Evolutionary conservation across 1,140 invertebrate genomes (phyloP), one percentile per base, ranked within the genome.

Genomic region (Pseudomyrmex cubaensis): DNA sequence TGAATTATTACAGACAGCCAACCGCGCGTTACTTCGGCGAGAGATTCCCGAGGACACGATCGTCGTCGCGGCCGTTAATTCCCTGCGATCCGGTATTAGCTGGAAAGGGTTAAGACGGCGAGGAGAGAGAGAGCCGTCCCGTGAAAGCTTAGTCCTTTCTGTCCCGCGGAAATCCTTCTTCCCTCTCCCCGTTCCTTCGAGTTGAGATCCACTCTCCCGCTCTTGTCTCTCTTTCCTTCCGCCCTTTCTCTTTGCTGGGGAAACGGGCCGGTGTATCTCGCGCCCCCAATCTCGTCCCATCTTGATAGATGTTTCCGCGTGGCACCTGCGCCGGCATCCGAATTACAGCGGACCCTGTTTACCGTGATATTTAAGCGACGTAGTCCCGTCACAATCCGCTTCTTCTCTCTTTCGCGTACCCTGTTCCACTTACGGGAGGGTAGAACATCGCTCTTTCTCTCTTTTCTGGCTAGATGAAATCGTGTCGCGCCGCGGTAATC

Each of bases 301-400:
- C 90, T 92, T 93, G 93, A 94, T 94, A 89, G 92, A 94, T 94
- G 93, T 93, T 93, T 93, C 90, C 87, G 87, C 85, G 77, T 89
- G 85, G 86, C 93, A 93, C 93, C 93, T 94, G 93, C 93, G 90
- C 86, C 92, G 87, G 64, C 85, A 90, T 90, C 88, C 90, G 88
- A 93, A 93, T 93, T 92, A 92, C 87, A 72, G 74, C 74, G 69
- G 17, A 78, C 85, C 89, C 84, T 84, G 85, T 90, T 91, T 90
- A 85, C 90, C 84, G 85, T 78, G 85, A 89, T 90, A 92, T 92
- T 93, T 91, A 92, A 93, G 87, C 84, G 89, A 90, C 82, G 25
- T 54, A 54, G 63, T 80, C 76, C 64, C 57, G n/a, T 77, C 59
- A 64, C 72, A 64, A 66, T 9, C 52, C 52, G 25, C 15, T 62